Conservation (phyloP, 2,797 vertebrate species). For the Knipowitschia caucasica region DNA sequence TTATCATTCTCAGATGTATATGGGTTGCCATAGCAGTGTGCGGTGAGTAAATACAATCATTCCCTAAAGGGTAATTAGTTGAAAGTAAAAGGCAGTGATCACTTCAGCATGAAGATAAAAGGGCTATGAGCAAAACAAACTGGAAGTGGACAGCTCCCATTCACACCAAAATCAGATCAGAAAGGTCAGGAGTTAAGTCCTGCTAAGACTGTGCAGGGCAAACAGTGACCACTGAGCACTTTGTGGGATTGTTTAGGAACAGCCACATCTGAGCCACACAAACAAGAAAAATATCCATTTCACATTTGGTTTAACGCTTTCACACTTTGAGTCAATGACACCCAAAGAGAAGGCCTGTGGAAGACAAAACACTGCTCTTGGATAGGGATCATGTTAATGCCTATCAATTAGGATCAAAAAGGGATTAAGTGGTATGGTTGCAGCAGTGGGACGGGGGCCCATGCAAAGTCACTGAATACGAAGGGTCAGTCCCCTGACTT, state of each 20-base stretch:
- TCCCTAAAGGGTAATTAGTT: conserved; percentile 65
- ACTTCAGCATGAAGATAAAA: conserved; percentile 56
- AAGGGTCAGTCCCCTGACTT: conserved; percentile 81
- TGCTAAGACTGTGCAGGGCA: conserved; percentile 67
- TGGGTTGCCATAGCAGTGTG: conserved; percentile 2
- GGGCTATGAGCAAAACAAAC: conserved; percentile 60
- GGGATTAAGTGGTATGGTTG: conserved; percentile 77
- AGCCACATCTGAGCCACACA: conserved; percentile 65
- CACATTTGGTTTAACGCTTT: conserved; percentile 81
- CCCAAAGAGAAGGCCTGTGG: conserved; percentile 68
- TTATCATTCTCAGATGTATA: not conserved
- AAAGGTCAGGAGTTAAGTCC: conserved; percentile 73
- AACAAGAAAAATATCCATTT: conserved; percentile 82
- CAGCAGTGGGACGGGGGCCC: conserved; percentile 59
- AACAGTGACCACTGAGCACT: conserved; percentile 50
- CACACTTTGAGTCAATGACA: conserved; percentile 76
- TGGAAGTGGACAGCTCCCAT: conserved; percentile 63
- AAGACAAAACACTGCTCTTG: conserved; percentile 77
- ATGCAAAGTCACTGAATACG: conserved; percentile 79
- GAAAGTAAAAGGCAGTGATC: conserved; percentile 54
- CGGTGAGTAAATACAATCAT: conserved; percentile 38
- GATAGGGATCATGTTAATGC: conserved; percentile 80
- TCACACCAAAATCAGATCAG: conserved; percentile 65
- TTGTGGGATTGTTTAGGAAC: conserved; percentile 59
- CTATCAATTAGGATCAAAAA: conserved; percentile 83